Evolutionary conservation across 2,797 vertebrate genomes (phyloP), one percentile per base, ranked within the genome.

Genomic region (Chelonia mydas): DNA sequence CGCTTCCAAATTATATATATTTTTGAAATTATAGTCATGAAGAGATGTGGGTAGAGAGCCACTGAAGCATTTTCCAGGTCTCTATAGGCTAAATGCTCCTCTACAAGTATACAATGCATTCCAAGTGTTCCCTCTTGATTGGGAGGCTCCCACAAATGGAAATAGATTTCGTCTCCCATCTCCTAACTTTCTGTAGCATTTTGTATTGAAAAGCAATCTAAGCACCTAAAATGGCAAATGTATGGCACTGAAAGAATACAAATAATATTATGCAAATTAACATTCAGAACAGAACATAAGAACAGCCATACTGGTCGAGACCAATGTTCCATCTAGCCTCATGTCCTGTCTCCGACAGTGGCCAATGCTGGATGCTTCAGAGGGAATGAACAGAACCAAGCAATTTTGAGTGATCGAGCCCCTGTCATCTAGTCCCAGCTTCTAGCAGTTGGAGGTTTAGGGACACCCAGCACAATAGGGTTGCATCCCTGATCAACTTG

Each of bases 231-330:
- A 90, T 96, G 96, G 96, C 87, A 96, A 95, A 97, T 95, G 96
- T 96, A 97, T 98, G 97, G 94, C 85, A 61, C 97, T 95, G 97
- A 95, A 97, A 97, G 96, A 95, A 97, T 96, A 95, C 53, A 86
- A 93, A 95, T 45, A 90, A 93, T 86, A 81, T 91, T 85, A 95
- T 96, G 91, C 94, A 96, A 97, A 97, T 96, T 95, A 97, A 97
- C 93, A 93, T 93, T 87, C 96, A 68, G 61, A 68, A n/a, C 17
- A 37, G 61, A 68, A 37, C 65, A 72, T 41, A 41, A 72, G 33
- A 72, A 37, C 21, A 21, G 19, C 68, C 37, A 72, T 72, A 11
- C 23, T 41, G 68, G 9, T 72, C 5, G 19, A 72, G 37, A 41
- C 21, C 37, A 72, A 41, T 41, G 68, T 41, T 41, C n/a, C 21